Conservation (phyloP, 2,888 invertebrate species). For the Noctua janthina region DNA sequence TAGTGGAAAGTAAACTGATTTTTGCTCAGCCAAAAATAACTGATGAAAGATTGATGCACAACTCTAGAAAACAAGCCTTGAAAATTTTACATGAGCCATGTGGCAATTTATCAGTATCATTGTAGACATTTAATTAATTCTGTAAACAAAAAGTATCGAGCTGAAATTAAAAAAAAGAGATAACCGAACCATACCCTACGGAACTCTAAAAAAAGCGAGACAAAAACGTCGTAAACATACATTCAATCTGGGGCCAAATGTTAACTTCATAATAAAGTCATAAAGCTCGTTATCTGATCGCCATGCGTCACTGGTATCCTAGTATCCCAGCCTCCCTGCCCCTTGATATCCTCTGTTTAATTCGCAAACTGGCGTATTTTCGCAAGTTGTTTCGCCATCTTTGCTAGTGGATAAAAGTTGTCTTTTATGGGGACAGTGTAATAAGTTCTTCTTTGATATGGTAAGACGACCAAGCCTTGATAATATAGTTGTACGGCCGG, state of each 20-base stretch:
- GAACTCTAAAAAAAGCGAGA: slow-evolving; percentile 61
- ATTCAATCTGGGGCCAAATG: slow-evolving; percentile 69
- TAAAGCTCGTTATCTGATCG: slow-evolving; percentile 80
- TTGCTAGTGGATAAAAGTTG: slow-evolving; percentile 46
- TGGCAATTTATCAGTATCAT: not conserved
- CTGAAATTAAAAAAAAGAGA: not conserved
- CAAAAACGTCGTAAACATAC: slow-evolving; percentile 66
- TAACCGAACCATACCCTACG: not conserved
- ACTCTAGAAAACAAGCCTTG: too few relatives aligned
- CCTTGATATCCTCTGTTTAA: slow-evolving; percentile 54
- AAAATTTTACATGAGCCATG: too few relatives aligned
- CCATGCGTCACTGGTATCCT: slow-evolving; percentile 73
- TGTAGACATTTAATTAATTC: not conserved
- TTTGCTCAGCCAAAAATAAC: not conserved
- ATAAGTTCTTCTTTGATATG: slow-evolving; percentile 56
- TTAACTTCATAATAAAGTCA: slow-evolving; percentile 76
- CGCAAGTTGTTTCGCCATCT: slow-evolving; percentile 56
- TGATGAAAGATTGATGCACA: not conserved
- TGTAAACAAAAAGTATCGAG: not conserved
- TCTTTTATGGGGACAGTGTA: slow-evolving; percentile 52
- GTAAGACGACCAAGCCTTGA: slow-evolving; percentile 18
- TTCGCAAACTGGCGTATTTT: slow-evolving; percentile 64
- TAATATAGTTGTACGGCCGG: slow-evolving; percentile 24
- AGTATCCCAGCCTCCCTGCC: slow-evolving; percentile 54
- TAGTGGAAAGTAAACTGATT: not conserved